A percentile compares a stretch with the other conserved stretches of the same genome.
Evolutionary conservation across 1,140 invertebrate species (phyloP).

Genomic region (Drosophila ogumai): DNA sequence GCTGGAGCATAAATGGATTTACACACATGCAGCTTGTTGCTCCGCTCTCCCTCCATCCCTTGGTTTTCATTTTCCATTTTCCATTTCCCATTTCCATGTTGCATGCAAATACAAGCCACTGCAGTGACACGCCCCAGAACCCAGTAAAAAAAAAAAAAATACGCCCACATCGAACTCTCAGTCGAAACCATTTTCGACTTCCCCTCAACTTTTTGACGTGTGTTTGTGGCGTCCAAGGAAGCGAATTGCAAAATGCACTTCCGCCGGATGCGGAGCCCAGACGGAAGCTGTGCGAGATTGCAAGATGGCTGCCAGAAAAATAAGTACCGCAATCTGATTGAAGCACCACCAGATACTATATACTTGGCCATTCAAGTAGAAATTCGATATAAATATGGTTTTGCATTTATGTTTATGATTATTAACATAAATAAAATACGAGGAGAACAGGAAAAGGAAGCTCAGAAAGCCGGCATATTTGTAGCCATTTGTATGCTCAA

Average conservation of each 20-base stretch:
- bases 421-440: no score
- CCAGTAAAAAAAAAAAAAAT: background rate
- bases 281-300: slow-evolving; percentile 26
- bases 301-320: slow-evolving; percentile 15
- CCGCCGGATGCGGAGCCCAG: slow-evolving; percentile 22
- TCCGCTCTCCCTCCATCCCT: slow-evolving; percentile 4
- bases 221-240: slow-evolving; percentile 24
- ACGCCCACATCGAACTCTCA: slow-evolving; percentile 1
- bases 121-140: slow-evolving; percentile 33
- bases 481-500: no score
- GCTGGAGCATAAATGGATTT: slow-evolving; percentile 78
- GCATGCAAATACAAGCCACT: slow-evolving; percentile 61
- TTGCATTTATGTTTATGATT: background rate
- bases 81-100: slow-evolving; percentile 61
- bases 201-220: background rate
- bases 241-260: slow-evolving; percentile 35
- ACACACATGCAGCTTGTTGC: slow-evolving; percentile 79
- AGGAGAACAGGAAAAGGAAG: no score
- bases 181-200: slow-evolving; percentile 16
- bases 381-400: background rate
- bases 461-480: background rate
- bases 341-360: background rate
- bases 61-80: background rate
- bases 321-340: slow-evolving; percentile 17
- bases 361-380: background rate